Base-by-base conservation (phyloP, 2,888 invertebrate species). In the Melikaiella ostensackeni region DNA sequence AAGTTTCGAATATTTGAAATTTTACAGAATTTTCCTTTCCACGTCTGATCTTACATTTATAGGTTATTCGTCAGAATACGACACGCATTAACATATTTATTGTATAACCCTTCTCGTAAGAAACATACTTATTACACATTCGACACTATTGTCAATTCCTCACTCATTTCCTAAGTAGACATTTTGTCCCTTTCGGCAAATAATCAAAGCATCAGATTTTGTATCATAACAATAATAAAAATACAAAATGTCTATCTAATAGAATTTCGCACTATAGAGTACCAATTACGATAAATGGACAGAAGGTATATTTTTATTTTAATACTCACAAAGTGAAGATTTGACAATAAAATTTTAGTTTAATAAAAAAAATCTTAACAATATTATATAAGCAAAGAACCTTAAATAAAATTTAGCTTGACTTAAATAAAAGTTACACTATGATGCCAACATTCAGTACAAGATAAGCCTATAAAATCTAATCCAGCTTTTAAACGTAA, bases 391-490 rank as follows among this genome's bases (percentile, higher is more conserved):
- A 55, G 21, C 55, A 55, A 55, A 55, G n/a, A 30, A 16, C 16
- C 16, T 42, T 42, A 2, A 33, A 6, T 33, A 16, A 66, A 42
- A 42, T 27, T 70, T 30, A 27, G 50, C 19, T 38, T 46, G 6
- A 9, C 46, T 27, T 16, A 50, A 70, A 30, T 30, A 70, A 70
- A 70, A 70, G 0, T 30, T 30, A 30, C 1, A 16, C 50, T 33
- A 55, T n/a, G 21, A 50, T 70, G 33, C n/a, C 27, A 70, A 70
- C 33, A 50, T 70, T 70, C 27, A 30, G 27, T 70, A 70, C 4
- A 70, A 70, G 33, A n/a, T n/a, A 70, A 70, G 50, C 24, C 16
- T 70, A 50, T n/a, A 70, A 70, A 70, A 70, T 46, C 30, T 66
- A 66, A 46, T 70, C 13, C 50, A 55, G 19, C 24, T 16, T 33